These are phyloP conservation scores for Callipepla californica DNA, from an alignment of 2,113 vertebrate genomes.

Conservation along the genomic window DNA sequence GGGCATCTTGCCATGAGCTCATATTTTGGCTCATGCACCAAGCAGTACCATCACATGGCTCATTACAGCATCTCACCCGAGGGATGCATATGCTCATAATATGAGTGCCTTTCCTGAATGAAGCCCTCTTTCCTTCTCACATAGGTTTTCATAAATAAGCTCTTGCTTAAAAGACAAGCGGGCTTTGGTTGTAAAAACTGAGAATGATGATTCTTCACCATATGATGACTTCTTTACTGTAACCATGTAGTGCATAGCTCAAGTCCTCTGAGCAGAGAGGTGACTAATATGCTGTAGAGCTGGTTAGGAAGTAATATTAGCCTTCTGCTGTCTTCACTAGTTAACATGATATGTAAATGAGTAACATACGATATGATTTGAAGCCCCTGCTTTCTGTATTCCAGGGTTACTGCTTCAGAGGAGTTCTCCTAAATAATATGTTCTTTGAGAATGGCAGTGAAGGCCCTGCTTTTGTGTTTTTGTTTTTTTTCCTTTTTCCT, in stretches of 20 bases:
- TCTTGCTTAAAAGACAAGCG: background rate
- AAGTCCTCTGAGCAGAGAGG: background rate
- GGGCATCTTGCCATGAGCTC: fast-evolving
- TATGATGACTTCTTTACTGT: background rate
- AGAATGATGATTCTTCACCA: background rate
- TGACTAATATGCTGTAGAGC: constrained; percentile 13
- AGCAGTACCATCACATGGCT: background rate
- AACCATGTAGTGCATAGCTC: background rate
- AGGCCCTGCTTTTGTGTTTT: background rate
- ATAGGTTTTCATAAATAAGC: background rate
- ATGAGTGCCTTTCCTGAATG: background rate
- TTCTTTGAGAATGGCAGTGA: constrained; percentile 21
- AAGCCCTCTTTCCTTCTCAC: background rate
- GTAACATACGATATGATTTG: background rate
- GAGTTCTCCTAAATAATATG: constrained; percentile 23
- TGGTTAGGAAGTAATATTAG: constrained; percentile 24
- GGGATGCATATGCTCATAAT: fast-evolving
- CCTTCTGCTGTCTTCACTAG: constrained; percentile 38
- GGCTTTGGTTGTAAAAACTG: background rate
- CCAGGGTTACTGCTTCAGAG: background rate
- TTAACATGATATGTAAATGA: constrained; percentile 45
- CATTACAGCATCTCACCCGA: fast-evolving
- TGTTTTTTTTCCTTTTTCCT: background rate
- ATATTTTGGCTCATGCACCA: background rate
- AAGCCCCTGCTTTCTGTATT: background rate